phyloP scores from a whole-genome alignment of 2,888 invertebrate species.

The Macropis europaea region DNA sequence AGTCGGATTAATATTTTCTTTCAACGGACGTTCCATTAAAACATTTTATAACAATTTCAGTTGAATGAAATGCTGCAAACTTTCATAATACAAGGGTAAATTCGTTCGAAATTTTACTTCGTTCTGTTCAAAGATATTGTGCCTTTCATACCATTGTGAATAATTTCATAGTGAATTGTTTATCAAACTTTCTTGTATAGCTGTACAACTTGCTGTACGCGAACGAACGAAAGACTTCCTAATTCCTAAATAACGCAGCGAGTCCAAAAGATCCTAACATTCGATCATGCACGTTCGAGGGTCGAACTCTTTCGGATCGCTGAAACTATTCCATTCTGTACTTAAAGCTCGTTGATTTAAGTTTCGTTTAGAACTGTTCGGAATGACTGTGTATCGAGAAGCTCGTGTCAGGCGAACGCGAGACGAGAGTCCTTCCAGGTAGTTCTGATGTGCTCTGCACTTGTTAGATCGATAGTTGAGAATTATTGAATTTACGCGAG shows the following conservation, averaged over 20 bases:
- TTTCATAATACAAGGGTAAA: not conserved
- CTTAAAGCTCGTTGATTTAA: conserved; percentile 13
- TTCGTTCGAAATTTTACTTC: not conserved
- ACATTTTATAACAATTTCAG: not conserved
- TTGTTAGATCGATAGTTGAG: conserved; percentile 51
- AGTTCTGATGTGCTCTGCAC: conserved; percentile 35
- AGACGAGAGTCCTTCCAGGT: conserved; percentile 28
- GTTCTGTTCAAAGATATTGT: conserved; percentile 26
- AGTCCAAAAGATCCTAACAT: conserved; percentile 1
- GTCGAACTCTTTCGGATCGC: not conserved
- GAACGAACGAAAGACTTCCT: conserved; percentile 1
- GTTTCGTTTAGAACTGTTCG: conserved; percentile 8
- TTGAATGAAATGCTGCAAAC: conserved; percentile 1
- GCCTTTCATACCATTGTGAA: conserved; percentile 27
- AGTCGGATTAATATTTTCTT: not conserved
- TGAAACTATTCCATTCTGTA: not conserved
- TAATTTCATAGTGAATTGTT: conserved; percentile 31
- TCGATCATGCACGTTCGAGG: conserved; percentile 7
- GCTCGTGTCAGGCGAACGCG: not conserved
- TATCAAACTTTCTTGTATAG: conserved; percentile 22
- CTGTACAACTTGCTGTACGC: conserved; percentile 19
- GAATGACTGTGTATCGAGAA: conserved; percentile 7
- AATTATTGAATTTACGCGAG: conserved; percentile 36
- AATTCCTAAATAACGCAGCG: conserved; percentile 26
- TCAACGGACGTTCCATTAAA: not conserved